Conservation (phyloP, 2,888 invertebrate genomes). For the Phlogophora meticulosa region DNA sequence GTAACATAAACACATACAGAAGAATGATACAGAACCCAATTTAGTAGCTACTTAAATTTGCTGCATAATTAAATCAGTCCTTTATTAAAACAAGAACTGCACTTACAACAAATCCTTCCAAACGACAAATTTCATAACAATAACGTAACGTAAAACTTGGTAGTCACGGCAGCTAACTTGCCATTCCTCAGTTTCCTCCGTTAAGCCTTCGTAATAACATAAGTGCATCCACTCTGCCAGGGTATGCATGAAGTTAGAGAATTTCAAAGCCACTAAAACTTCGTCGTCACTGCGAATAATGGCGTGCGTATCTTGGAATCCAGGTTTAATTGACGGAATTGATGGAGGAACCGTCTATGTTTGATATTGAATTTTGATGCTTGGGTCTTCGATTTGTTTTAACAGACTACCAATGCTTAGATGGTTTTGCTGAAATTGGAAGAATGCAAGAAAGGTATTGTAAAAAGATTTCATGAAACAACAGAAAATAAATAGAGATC, state of each 20-base stretch:
- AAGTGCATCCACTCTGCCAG: constrained; percentile 67
- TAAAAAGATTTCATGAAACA: too few species aligned
- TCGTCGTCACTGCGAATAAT: constrained; percentile 52
- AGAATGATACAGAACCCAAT: too few species aligned
- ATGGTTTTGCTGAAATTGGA: too few species aligned
- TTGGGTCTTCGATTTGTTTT: too few species aligned
- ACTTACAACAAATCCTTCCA: constrained; percentile 11
- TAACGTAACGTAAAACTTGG: constrained; percentile 19
- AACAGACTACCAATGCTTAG: too few species aligned
- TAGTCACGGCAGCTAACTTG: constrained; percentile 54
- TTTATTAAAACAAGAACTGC: constrained; percentile 1
- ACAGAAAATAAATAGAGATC: too few species aligned
- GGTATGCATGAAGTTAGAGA: constrained; percentile 63
- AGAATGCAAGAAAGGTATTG: too few species aligned
- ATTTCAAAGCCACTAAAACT: constrained; percentile 68
- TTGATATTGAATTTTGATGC: too few species aligned
- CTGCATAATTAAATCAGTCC: background rate
- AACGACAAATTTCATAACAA: constrained; percentile 16
- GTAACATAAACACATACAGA: too few species aligned
- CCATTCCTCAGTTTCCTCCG: constrained; percentile 59
- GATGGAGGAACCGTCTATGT: background rate
- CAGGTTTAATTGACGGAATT: constrained; percentile 45
- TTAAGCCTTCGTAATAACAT: constrained; percentile 70
- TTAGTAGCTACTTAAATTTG: too few species aligned
- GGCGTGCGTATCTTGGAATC: constrained; percentile 28